Conservation (phyloP, 2,113 vertebrate species). For the Lophochroa leadbeateri region DNA sequence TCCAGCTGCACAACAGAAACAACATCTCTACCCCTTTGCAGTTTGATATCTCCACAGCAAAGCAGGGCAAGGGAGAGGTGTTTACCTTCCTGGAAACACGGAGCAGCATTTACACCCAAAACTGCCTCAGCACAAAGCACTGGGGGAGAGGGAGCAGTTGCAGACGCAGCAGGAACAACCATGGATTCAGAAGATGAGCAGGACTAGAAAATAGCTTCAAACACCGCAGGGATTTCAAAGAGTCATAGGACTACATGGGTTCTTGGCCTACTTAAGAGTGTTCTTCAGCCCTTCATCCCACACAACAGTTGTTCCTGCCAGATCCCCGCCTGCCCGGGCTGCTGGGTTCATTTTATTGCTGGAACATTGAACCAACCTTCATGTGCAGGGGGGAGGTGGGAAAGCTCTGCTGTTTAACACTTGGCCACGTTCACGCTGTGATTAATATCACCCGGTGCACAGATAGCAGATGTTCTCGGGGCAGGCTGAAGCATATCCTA, state of each 20-base stretch:
- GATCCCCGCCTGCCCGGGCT: slow-evolving; percentile 8
- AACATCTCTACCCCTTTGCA: not conserved
- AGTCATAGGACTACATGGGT: not conserved
- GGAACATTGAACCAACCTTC: not conserved
- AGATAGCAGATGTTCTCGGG: slow-evolving; percentile 41
- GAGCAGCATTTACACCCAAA: slow-evolving; percentile 32
- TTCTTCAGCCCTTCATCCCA: slow-evolving; percentile 44
- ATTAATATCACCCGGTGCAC: slow-evolving; percentile 41
- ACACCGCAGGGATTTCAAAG: not conserved
- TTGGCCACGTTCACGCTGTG: not conserved
- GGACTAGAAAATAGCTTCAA: slow-evolving; percentile 28
- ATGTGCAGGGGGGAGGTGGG: not conserved
- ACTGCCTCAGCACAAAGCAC: not conserved
- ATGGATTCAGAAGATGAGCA: not conserved
- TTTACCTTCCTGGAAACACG: not conserved
- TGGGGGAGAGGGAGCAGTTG: not conserved
- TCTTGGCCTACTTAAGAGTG: slow-evolving; percentile 5
- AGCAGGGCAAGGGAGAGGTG: not conserved
- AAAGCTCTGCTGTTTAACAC: not conserved
- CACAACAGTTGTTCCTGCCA: slow-evolving; percentile 43
- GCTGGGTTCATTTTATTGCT: slow-evolving; percentile 19
- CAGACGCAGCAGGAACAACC: not conserved
- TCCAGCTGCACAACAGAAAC: not conserved
- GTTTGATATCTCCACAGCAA: not conserved
- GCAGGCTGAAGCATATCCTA: slow-evolving; percentile 59